Evolutionary conservation across 2,888 invertebrate species (phyloP), one percentile per base, ranked within the genome.

Genomic region (Tetheella fluctuosa): DNA sequence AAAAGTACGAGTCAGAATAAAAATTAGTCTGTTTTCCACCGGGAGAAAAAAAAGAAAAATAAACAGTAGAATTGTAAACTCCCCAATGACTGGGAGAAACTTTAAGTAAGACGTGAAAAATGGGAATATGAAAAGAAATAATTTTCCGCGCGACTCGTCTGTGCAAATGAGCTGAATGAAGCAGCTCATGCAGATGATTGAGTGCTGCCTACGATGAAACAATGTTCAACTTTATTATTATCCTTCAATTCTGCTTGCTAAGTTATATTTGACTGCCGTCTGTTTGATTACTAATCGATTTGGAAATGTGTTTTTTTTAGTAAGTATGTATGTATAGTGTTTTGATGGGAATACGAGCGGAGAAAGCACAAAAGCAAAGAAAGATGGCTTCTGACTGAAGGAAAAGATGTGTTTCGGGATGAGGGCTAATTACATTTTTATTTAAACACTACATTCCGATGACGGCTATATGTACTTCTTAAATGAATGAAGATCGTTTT

Each of bases 151-250:
- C 84, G 92, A 92, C 79, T 90, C 84, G 86, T 68, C 86, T 93
- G 93, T 90, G 93, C 93, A 93, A 93, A 93, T 93, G 93, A 93
- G 91, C 90, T 93, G 93, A 92, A 93, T 91, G 90, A 84, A 83
- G 70, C 80, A 83, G 81, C 86, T 91, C 90, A 90, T 74, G 91
- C 93, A 89, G 79, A 87, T 93, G 93, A 93, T 93, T 93, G 93
- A 92, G 86, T 84, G 86, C 79, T 83, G 77, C 75, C 82, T 74
- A 65, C 74, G 80, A 82, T 83, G 88, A 92, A 91, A 92, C 90
- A 91, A 89, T 90, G 81, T 86, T 85, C 80, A 84, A 83, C 74
- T 80, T 81, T 76, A 70, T 70, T 68, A 69, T 34, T 20, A 34
- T 55, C 30, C 25, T 30, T 30, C 54, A 39, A 13, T 23, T 34